Percentiles rank a stretch among this genome's conserved stretches.
These are phyloP conservation scores for Prinia subflava DNA, from an alignment of 2,113 vertebrate species.

Conservation along the genomic window DNA sequence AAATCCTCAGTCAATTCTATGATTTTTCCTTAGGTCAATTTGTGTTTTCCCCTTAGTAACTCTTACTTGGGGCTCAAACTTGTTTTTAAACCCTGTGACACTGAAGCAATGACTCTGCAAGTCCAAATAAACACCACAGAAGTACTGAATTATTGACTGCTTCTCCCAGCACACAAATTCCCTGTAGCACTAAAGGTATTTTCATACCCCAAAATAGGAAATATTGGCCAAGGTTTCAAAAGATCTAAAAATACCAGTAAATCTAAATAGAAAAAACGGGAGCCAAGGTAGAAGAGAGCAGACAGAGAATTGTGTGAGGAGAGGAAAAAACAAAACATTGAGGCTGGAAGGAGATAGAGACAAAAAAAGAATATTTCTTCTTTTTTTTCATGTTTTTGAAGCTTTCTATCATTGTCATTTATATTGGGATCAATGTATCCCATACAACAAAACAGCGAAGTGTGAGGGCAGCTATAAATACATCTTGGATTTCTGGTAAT, in stretches of 20 bases:
- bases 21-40: not conserved
- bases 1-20: not conserved
- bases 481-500: slow-evolving; percentile 4
- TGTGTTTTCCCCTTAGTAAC: not conserved
- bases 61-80: not conserved
- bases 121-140: not conserved
- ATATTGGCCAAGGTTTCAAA: not conserved
- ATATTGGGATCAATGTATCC: slow-evolving; percentile 15
- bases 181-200: not conserved
- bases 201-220: slow-evolving; percentile 12
- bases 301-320: not conserved
- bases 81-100: not conserved
- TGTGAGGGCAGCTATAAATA: slow-evolving; percentile 34
- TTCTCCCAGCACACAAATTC: slow-evolving; percentile 9
- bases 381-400: not conserved
- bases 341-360: not conserved
- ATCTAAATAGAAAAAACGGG: not conserved
- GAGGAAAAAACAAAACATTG: not conserved
- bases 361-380: not conserved
- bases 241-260: slow-evolving; percentile 9
- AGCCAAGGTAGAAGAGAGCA: not conserved
- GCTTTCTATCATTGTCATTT: slow-evolving; percentile 22
- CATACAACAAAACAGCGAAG: not conserved
- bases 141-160: not conserved
- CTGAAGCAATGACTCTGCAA: not conserved